phyloP scores from a whole-genome alignment of 2,888 invertebrate genomes.

The Creontiades dilutus region DNA sequence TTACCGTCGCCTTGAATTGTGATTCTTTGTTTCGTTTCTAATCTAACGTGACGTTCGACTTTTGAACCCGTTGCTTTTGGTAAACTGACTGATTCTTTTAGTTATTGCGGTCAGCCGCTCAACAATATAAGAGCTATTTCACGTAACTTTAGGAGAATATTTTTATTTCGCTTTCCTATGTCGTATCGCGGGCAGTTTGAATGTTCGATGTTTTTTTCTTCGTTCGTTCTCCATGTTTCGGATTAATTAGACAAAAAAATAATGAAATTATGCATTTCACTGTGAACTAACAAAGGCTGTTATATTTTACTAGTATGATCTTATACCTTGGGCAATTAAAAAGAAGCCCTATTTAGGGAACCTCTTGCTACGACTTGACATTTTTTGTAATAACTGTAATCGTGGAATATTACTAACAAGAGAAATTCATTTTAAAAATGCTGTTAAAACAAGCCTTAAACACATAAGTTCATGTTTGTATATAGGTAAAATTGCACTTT shows the following conservation, averaged over 20 bases:
- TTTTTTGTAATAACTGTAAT: neutral
- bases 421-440: neutral
- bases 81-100: neutral
- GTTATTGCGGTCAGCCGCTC: conserved; percentile 27
- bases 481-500: neutral
- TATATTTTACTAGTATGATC: conserved; percentile 38
- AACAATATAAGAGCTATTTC: conserved; percentile 11
- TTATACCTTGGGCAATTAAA: neutral
- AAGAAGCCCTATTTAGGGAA: neutral
- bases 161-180: neutral
- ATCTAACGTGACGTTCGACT: too few relatives aligned
- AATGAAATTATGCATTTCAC: conserved; percentile 46
- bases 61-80: too few relatives aligned
- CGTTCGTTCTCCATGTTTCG: neutral
- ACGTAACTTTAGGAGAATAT: neutral
- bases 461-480: neutral
- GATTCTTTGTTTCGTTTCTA: too few relatives aligned
- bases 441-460: conserved; percentile 28
- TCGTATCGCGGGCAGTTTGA: neutral
- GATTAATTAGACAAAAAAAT: conserved; percentile 11
- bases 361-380: conserved; percentile 14
- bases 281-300: conserved; percentile 60
- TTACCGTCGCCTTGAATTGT: too few relatives aligned
- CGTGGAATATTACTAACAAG: neutral
- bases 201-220: neutral